Percentiles rank a stretch among this genome's conserved stretches.
Evolutionary conservation across 2,113 vertebrate species (phyloP).

Genomic region (Rhinoderma darwinii): DNA sequence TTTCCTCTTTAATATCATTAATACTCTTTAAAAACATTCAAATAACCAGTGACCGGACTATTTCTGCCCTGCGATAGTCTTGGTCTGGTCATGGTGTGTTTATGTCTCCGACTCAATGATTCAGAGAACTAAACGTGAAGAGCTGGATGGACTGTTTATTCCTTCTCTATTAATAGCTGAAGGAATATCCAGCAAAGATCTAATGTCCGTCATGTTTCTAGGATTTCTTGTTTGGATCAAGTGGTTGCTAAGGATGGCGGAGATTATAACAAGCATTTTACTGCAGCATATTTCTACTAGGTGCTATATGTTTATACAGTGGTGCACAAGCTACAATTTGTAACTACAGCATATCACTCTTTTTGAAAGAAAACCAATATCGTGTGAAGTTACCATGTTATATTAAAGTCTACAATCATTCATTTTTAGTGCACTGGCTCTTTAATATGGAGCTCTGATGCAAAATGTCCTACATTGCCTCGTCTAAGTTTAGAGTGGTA

Average conservation of each 20-base stretch:
- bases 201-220: constrained; percentile 41
- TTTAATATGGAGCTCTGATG: too few species aligned
- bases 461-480: too few species aligned
- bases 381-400: too few species aligned
- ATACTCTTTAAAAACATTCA: constrained; percentile 22
- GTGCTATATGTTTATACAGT: neutral
- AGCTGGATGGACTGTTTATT: constrained; percentile 42
- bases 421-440: too few species aligned
- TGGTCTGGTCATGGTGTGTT: constrained; percentile 20
- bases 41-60: constrained; percentile 2
- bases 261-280: neutral
- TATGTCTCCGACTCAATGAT: constrained; percentile 26
- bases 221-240: constrained; percentile 39
- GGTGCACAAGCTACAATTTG: too few species aligned
- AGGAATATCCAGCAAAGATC: constrained; percentile 29
- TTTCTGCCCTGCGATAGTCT: constrained; percentile 8
- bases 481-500: too few species aligned
- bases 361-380: too few species aligned
- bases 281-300: neutral
- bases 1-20: constrained; percentile 26
- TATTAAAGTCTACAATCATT: too few species aligned
- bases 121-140: constrained; percentile 13
- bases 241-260: constrained; percentile 35
- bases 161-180: constrained; percentile 49
- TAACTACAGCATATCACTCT: too few species aligned